Conservation (phyloP, 1,140 invertebrate species). For the Rhagoletis zephyria region DNA sequence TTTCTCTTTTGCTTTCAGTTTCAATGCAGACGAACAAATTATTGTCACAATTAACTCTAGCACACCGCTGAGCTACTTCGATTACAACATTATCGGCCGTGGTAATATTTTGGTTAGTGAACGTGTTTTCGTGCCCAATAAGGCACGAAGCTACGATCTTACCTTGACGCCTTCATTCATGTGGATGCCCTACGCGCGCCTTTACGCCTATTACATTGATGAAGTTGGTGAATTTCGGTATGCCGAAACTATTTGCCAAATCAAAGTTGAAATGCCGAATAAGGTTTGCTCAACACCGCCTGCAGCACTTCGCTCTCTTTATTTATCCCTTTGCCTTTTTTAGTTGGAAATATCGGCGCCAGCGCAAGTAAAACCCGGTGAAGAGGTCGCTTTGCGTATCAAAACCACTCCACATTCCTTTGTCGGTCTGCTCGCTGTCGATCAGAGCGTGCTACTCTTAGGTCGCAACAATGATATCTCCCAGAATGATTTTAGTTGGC, state of each 20-base stretch:
- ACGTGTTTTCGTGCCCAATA: slow-evolving; percentile 75
- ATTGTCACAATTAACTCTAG: slow-evolving; percentile 85
- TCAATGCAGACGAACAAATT: background rate
- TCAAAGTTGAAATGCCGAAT: slow-evolving; percentile 86
- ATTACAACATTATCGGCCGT: slow-evolving; percentile 88
- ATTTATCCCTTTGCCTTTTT: background rate
- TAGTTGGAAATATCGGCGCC: slow-evolving; percentile 63
- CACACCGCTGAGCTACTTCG: slow-evolving; percentile 82
- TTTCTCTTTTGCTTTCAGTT: background rate
- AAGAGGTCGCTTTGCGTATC: slow-evolving; percentile 82
- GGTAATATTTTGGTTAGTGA: slow-evolving; percentile 86
- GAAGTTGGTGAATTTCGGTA: slow-evolving; percentile 84
- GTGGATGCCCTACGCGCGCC: slow-evolving; percentile 85
- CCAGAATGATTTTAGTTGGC: slow-evolving; percentile 69
- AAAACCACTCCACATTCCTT: slow-evolving; percentile 87
- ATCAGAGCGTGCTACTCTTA: slow-evolving; percentile 88
- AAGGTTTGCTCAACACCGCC: background rate
- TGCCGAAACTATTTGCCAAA: slow-evolving; percentile 84
- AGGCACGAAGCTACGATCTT: slow-evolving; percentile 68
- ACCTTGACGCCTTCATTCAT: slow-evolving; percentile 81
- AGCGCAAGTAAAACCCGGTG: slow-evolving; percentile 79
- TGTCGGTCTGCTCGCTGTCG: slow-evolving; percentile 87
- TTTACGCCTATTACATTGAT: slow-evolving; percentile 84
- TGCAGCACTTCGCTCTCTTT: background rate
- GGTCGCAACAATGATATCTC: slow-evolving; percentile 64